Evolutionary conservation across 2,888 invertebrate species (phyloP).

Genomic region (Cenopis cana): DNA sequence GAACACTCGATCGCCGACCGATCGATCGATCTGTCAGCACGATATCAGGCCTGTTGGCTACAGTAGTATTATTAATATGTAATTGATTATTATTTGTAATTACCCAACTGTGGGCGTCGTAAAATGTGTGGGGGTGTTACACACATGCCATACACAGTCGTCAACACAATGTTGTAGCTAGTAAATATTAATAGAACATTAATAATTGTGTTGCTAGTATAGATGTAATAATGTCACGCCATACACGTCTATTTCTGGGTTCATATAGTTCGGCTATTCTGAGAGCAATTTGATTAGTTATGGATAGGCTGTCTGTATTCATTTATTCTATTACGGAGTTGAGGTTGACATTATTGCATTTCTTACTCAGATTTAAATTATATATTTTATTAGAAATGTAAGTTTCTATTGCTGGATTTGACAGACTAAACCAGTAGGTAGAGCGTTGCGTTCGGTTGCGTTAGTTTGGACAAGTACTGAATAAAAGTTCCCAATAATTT

Average conservation of each 20-base stretch:
- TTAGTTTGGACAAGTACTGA: too few relatives aligned
- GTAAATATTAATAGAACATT: slow-evolving; percentile 25
- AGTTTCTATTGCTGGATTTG: too few relatives aligned
- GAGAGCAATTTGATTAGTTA: neutral
- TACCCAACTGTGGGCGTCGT: neutral
- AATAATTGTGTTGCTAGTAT: neutral
- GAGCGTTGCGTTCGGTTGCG: too few relatives aligned
- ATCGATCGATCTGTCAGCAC: too few relatives aligned
- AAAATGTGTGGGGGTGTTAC: neutral
- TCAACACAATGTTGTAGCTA: neutral
- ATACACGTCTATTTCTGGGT: neutral
- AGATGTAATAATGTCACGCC: slow-evolving; percentile 11
- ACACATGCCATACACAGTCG: neutral
- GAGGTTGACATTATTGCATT: neutral
- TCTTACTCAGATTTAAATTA: neutral
- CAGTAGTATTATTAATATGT: too few relatives aligned
- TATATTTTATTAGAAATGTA: too few relatives aligned
- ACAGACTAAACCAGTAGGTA: too few relatives aligned
- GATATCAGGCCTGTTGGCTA: too few relatives aligned
- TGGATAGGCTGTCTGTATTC: neutral
- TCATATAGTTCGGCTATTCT: neutral
- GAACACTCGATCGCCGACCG: too few relatives aligned
- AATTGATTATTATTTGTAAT: neutral
- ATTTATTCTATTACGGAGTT: slow-evolving; percentile 4
- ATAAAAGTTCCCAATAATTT: too few relatives aligned